These are phyloP conservation scores for human (Homo sapiens) DNA, from an alignment of 2,113 vertebrate species.

Conservation along the genomic window DNA sequence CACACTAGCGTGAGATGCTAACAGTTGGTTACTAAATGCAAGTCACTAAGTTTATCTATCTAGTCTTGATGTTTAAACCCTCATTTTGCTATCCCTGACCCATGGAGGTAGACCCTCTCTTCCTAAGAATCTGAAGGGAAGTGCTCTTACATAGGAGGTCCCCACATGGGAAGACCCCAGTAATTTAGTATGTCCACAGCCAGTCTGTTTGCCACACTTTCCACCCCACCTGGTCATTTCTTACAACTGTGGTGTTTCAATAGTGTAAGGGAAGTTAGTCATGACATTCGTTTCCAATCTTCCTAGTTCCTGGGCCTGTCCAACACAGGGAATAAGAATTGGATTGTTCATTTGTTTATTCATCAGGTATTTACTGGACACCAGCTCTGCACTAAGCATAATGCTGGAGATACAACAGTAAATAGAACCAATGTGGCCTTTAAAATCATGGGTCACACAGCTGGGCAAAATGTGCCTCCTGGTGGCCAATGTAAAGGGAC, in stretches of 20 bases:
- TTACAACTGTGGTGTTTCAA: background rate
- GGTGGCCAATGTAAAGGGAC: background rate
- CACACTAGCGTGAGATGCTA: background rate
- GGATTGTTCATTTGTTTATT: constrained; percentile 8
- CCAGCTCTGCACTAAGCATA: background rate
- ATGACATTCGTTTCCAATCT: background rate
- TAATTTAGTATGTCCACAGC: background rate
- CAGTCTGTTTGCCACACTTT: background rate
- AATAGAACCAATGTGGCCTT: background rate
- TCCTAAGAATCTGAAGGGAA: background rate
- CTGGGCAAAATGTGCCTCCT: background rate
- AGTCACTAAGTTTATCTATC: background rate
- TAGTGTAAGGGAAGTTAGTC: background rate
- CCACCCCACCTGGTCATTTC: background rate
- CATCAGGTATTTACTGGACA: background rate
- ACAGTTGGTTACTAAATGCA: background rate
- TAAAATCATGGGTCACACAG: background rate
- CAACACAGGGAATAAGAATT: constrained; percentile 14
- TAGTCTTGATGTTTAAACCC: background rate
- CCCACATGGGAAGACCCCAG: background rate
- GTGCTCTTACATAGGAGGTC: background rate
- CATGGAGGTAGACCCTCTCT: background rate
- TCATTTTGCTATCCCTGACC: background rate
- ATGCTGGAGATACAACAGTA: background rate
- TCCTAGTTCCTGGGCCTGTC: background rate